Evolutionary conservation across 1,140 invertebrate species (phyloP).

Genomic region (Neodiprion pinetum): DNA sequence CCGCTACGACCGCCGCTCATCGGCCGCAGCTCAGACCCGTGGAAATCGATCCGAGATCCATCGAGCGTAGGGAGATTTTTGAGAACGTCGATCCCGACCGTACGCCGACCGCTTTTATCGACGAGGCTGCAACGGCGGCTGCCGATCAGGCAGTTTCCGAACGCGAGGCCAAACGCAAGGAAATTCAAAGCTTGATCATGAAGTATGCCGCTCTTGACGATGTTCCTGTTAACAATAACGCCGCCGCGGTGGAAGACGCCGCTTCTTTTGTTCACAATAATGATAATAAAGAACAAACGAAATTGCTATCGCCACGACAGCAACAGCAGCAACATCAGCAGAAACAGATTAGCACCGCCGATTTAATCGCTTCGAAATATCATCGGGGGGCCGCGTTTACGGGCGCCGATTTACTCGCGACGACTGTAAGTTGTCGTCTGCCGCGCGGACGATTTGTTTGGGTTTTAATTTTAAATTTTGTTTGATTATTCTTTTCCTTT

Average conservation of each 20-base stretch:
- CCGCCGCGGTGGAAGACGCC: constrained; percentile 46
- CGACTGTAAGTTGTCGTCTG: neutral
- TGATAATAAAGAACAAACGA: constrained; percentile 12
- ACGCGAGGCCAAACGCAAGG: constrained; percentile 77
- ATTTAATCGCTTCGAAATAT: constrained; percentile 61
- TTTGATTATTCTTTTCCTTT: too few species aligned
- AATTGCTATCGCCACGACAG: neutral
- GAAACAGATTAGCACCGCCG: constrained; percentile 45
- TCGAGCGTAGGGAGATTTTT: constrained; percentile 15
- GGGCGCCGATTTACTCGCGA: neutral
- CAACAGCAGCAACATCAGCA: neutral
- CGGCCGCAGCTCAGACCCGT: constrained; percentile 28
- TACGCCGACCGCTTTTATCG: constrained; percentile 62
- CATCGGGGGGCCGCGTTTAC: constrained; percentile 40
- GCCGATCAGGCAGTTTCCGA: constrained; percentile 68
- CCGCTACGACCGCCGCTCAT: constrained; percentile 10
- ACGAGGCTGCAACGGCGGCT: constrained; percentile 51
- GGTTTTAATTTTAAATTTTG: too few species aligned
- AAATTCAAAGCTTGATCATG: constrained; percentile 80
- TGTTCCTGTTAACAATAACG: constrained; percentile 58
- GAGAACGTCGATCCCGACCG: constrained; percentile 36
- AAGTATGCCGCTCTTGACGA: constrained; percentile 79
- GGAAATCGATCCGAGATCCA: constrained; percentile 46
- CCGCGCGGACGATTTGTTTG: neutral
- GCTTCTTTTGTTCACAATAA: constrained; percentile 29